Conservation (phyloP, 2,888 invertebrate genomes). For the Scelioninae gen. 2 region DNA sequence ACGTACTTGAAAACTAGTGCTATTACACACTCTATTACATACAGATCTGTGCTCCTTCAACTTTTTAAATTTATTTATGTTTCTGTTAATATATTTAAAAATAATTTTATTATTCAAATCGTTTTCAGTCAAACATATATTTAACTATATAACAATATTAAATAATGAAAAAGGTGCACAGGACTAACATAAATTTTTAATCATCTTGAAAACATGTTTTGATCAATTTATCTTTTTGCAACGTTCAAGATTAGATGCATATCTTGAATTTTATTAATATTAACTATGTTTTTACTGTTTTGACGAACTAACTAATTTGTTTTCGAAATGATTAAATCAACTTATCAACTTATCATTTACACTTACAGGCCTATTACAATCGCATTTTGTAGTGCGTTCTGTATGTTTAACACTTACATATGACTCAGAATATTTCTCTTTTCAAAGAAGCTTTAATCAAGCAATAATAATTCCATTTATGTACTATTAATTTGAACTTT, state of each 20-base stretch:
- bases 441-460: slow-evolving; percentile 11
- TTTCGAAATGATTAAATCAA: slow-evolving; percentile 29
- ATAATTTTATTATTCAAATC: too few relatives aligned
- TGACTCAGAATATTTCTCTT: slow-evolving; percentile 1
- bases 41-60: slow-evolving; percentile 13
- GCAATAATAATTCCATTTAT: neutral
- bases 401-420: slow-evolving; percentile 1
- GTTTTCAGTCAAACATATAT: too few relatives aligned
- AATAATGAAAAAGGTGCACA: neutral
- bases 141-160: too few relatives aligned
- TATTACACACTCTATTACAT: slow-evolving; percentile 1
- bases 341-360: neutral
- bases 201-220: slow-evolving; percentile 25
- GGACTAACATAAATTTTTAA: neutral
- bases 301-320: slow-evolving; percentile 15
- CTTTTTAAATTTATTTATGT: neutral
- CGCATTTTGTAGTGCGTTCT: slow-evolving; percentile 33
- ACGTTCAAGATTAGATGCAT: too few relatives aligned
- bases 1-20: slow-evolving; percentile 5
- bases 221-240: too few relatives aligned
- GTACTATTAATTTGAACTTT: too few relatives aligned
- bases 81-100: neutral
- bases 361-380: slow-evolving; percentile 5
- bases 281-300: too few relatives aligned
- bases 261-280: too few relatives aligned